Evolutionary conservation across 1,140 invertebrate genomes (phyloP), one percentile per base, ranked within the genome.

Genomic region (Pogonomyrmex barbatus): DNA sequence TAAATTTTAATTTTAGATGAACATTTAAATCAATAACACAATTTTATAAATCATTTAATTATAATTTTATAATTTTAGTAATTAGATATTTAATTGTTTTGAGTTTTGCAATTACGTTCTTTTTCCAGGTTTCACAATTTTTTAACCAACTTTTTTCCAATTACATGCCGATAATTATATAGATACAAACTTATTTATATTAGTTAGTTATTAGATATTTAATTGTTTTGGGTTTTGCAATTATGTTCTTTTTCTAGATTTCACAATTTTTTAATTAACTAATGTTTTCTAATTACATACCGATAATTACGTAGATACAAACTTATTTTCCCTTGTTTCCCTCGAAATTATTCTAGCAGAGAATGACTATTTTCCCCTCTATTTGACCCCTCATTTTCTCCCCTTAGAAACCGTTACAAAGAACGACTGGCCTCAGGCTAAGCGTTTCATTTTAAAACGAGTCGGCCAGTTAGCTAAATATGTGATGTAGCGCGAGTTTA

Each of bases 381-480:
- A 45, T 42, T 60, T 60, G n/a, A 5, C 14, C 14, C 54, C 42
- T 63, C 58, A 42, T 42, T 58, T 58, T 68, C 77, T 81, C 47
- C 45, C 33, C 50, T 65, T 67, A 67, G 45, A 65, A 71, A 73
- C 65, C 65, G n/a, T 58, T 24, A 39, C 36, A 81, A 78, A 84
- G 68, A 70, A 65, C 65, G 65, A 62, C 56, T 81, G 60, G 58
- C 87, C 87, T 12, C 68, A 45, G 75, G 75, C 82, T 70, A 85
- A 65, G 60, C 52, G 30, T 36, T 24, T 24, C 52, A 65, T 88
- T 88, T 86, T 85, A 33, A 76, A 86, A 47, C 71, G 79, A 85
- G 54, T 75, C 54, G 76, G 30, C 45, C 73, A 78, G 87, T 89
- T 89, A 89, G 85, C 52, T 77, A 73, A 90, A 89, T 89, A 89